Evolutionary conservation across 2,113 vertebrate species (phyloP), one percentile per base, ranked within the genome.

Genomic region (Lamprotornis superbus): DNA sequence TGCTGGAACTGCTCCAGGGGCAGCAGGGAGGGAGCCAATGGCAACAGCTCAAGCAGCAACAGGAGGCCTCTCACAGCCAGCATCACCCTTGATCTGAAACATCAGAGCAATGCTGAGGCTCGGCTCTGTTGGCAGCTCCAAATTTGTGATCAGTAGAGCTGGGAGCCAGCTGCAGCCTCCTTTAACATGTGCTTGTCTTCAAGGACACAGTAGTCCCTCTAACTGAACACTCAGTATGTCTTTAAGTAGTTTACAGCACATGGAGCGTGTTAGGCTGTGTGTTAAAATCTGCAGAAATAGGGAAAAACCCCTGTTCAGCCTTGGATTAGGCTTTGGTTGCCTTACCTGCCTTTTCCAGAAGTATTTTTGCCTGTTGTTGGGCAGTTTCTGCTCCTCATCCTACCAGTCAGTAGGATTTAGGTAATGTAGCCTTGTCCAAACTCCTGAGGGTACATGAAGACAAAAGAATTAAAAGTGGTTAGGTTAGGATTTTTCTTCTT

Each of bases 41-140:
- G 44, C 61, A 73, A 25, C 37, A 49, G 78, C 46, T 71, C 25
- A 7, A 73, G 74, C 57, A 82, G 81, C 68, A 69, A 10, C 60
- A 64, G 65, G 68, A 87, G 37, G 60, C 65, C 11, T 76, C 80
- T 76, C 46, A 37, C 15, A 80, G 39, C 11, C 69, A 52, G 33
- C 73, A 83, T n/a, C 68, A 63, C 15, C 21, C 61, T 83, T 0
- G 0, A 67, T 35, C 50, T 73, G 78, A 76, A 15, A 31, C 28
- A 56, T 2, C 0, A 0, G 28, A 28, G 37, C 1, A 6, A 15
- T 12, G 31, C 67, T 22, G 50, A 61, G 55, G 49, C 31, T 64
- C 1, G 0, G 10, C 39, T 61, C 52, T 37, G 12, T 42, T 44
- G 0, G 46, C 57, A 56, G 24, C 7, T 1, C 31, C 83, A 92